Evolutionary conservation across 2,113 vertebrate species (phyloP).

Genomic region (Lanius collurio): DNA sequence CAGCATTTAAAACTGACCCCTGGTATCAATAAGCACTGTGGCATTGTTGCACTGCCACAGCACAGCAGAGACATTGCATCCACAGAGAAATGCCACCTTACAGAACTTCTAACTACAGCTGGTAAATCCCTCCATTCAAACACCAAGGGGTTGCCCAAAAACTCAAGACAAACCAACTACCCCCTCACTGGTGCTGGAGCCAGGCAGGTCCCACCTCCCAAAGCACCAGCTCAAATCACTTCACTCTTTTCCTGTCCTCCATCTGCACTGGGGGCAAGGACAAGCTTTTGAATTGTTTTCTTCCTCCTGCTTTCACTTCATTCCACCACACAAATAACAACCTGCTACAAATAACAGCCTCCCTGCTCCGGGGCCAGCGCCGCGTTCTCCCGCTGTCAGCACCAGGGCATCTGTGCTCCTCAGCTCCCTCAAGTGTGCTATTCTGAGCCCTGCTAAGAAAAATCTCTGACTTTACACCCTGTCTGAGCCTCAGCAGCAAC

Average conservation of each 20-base stretch:
- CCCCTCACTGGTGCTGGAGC: neutral
- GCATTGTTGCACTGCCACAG: neutral
- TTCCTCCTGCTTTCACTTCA: neutral
- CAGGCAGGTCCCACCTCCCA: neutral
- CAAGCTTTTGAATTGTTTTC: neutral
- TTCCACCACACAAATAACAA: neutral
- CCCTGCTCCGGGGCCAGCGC: neutral
- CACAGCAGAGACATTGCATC: neutral
- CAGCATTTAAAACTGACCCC: neutral
- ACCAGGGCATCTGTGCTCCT: neutral
- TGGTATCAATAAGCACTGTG: accelerated
- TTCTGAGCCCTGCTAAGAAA: constrained; percentile 13
- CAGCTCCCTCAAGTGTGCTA: neutral
- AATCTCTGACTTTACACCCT: constrained; percentile 16
- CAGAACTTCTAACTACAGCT: no score
- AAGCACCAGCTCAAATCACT: neutral
- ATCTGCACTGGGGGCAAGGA: neutral
- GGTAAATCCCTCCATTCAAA: no score
- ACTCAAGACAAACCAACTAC: neutral
- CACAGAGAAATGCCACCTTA: neutral
- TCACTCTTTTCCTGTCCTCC: no score
- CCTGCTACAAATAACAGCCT: neutral
- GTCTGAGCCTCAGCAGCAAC: neutral
- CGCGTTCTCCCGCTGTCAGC: neutral
- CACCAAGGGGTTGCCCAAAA: neutral